Conservation (phyloP, 2,113 vertebrate genomes). For the Eurystomus gularis region DNA sequence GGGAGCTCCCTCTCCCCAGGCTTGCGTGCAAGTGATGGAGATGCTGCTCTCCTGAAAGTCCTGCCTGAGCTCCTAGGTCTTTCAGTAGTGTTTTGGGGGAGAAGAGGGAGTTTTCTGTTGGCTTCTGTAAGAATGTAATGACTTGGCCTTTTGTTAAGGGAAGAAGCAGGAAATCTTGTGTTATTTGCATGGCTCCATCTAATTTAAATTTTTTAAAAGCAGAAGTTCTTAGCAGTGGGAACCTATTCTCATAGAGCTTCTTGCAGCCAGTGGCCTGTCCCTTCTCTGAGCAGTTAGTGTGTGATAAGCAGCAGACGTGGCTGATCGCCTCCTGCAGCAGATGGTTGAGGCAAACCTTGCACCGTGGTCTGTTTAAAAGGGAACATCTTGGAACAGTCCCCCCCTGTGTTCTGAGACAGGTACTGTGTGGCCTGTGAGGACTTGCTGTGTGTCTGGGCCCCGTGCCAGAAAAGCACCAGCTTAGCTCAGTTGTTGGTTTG, state of each 20-base stretch:
- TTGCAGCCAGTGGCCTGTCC: neutral
- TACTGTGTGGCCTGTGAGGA: conserved; percentile 4
- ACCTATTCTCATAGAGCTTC: neutral
- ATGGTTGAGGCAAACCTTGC: neutral
- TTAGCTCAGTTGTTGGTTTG: neutral
- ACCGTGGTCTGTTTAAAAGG: neutral
- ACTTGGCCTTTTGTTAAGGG: neutral
- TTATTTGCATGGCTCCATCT: neutral
- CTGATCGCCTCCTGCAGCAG: neutral
- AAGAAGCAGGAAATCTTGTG: neutral
- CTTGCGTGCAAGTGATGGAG: neutral
- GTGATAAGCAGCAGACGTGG: neutral
- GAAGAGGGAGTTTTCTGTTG: neutral
- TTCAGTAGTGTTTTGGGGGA: neutral
- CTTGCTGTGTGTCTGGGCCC: neutral
- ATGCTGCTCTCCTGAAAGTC: neutral
- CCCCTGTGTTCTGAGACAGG: neutral
- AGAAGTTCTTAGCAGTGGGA: neutral
- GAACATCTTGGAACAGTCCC: neutral
- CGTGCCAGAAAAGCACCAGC: neutral
- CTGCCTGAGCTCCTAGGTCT: neutral
- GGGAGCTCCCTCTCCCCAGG: neutral
- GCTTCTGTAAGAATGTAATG: neutral
- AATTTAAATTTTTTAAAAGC: neutral
- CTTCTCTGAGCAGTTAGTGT: neutral